These are phyloP conservation scores for Ellobium chinense DNA, from an alignment of 2,888 invertebrate genomes.

Conservation along the genomic window DNA sequence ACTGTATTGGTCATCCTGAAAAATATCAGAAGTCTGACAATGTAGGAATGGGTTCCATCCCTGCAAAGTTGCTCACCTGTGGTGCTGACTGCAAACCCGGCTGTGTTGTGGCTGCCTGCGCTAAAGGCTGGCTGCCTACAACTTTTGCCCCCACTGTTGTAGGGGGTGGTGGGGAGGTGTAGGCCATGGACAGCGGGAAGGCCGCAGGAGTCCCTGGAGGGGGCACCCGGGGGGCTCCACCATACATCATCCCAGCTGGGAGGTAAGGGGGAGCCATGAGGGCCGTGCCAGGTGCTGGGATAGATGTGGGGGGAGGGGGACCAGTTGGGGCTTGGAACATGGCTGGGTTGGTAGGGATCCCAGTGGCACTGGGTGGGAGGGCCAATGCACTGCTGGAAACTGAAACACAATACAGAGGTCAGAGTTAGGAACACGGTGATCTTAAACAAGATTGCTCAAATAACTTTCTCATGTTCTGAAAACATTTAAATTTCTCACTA, in stretches of 20 bases:
- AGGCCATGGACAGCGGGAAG: conserved; percentile 57
- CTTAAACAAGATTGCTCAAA: too few relatives aligned
- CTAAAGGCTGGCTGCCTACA: conserved; percentile 4
- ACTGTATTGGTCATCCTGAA: too few relatives aligned
- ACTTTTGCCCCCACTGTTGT: conserved; percentile 40
- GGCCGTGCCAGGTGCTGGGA: conserved; percentile 43
- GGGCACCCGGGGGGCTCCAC: conserved; percentile 51
- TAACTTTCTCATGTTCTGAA: too few relatives aligned
- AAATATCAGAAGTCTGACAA: too few relatives aligned
- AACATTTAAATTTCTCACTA: too few relatives aligned
- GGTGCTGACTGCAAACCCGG: conserved; percentile 9
- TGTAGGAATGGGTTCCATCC: too few relatives aligned
- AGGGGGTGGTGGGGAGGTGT: conserved; percentile 55
- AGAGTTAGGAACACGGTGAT: too few relatives aligned
- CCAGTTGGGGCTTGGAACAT: conserved; percentile 48
- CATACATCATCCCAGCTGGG: conserved; percentile 56
- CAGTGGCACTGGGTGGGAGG: conserved; percentile 37
- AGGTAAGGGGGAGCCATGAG: conserved; percentile 52
- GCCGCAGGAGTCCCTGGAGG: conserved; percentile 51
- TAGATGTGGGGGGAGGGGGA: conserved; percentile 47
- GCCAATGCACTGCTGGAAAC: conserved; percentile 29
- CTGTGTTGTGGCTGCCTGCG: background rate
- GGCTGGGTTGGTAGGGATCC: conserved; percentile 53
- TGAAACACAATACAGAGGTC: too few relatives aligned
- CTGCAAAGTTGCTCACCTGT: conserved; percentile 24